Base-by-base conservation (phyloP, 2,888 invertebrate genomes). In the Flexamia atlantica region DNA sequence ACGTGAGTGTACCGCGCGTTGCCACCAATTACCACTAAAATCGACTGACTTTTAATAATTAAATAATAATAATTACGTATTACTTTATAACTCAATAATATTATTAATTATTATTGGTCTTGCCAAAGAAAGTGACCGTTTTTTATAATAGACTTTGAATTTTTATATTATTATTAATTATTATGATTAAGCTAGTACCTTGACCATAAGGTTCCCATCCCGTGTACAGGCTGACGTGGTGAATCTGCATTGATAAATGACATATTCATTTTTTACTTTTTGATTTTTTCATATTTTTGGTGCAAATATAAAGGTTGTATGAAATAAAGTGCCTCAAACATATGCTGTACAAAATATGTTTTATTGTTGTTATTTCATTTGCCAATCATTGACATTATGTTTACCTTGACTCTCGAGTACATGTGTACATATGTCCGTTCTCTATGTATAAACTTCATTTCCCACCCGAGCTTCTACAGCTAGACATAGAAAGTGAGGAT, bases 81-180 rank as follows among this genome's bases (percentile, higher is more conserved):
- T 86, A 86, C 84, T 85, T 83, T 86, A 85, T 85, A 86, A 86
- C 86, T 86, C 86, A 87, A 87, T 87, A 87, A 86, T 86, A 85
- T 83, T 87, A 86, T 85, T 86, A 85, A 85, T 81, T 81, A 81
- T 84, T 81, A 86, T 85, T 86, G 87, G 86, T 86, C 86, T 86
- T 87, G 87, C 87, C 87, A 87, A 87, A 87, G 84, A 86, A 76
- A 84, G 81, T 85, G 86, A 86, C 86, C 86, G 86, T 86, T 87
- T 86, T 85, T 87, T 87, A 86, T 85, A 86, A 87, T 87, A 87
- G 86, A 87, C 86, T 86, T 87, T 87, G 86, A 87, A 87, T 86
- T 87, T 87, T 85, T 86, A 85, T 84, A 86, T 85, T 83, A 83
- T 72, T 76, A 84, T 85, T 85, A 86, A 86, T 85, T 83, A 83